A percentile compares a stretch with the other conserved stretches of the same genome.
These are phyloP conservation scores for Diplolepis rosae DNA, from an alignment of 2,888 invertebrate genomes.

Conservation along the genomic window DNA sequence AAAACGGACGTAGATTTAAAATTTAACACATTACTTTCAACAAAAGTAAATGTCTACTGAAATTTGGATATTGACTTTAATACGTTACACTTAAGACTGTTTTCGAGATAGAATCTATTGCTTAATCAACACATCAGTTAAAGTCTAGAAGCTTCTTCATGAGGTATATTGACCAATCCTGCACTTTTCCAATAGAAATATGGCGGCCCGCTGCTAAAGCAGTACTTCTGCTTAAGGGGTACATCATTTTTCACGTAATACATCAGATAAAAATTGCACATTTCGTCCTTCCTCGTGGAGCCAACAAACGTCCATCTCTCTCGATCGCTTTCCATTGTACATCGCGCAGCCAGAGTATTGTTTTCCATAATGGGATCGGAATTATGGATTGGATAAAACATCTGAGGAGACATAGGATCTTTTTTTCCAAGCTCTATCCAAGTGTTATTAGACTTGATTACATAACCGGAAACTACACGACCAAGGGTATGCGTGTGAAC, in stretches of 20 bases:
- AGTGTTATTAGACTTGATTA: constrained; percentile 75
- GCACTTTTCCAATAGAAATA: constrained; percentile 85
- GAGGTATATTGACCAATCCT: constrained; percentile 84
- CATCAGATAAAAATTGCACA: constrained; percentile 97
- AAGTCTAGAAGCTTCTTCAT: constrained; percentile 80
- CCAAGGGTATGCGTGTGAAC: constrained; percentile 95
- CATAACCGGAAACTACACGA: constrained; percentile 88
- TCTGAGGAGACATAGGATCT: constrained; percentile 91
- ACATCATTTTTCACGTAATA: constrained; percentile 88
- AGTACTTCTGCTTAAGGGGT: constrained; percentile 86
- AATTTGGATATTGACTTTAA: too few species aligned
- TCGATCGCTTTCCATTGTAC: constrained; percentile 90
- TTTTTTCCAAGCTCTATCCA: constrained; percentile 92
- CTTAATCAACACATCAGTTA: constrained; percentile 57
- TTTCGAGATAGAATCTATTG: too few species aligned
- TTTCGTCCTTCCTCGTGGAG: constrained; percentile 90
- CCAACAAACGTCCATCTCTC: constrained; percentile 82
- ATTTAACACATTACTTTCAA: too few species aligned
- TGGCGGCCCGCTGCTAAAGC: constrained; percentile 90
- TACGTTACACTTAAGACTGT: too few species aligned
- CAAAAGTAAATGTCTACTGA: too few species aligned
- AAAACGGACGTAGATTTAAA: too few species aligned
- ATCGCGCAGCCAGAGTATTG: constrained; percentile 90
- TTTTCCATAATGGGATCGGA: constrained; percentile 79
- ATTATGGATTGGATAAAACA: constrained; percentile 91